These are phyloP conservation scores for Tympanoctomys barrerae DNA, from an alignment of 2,797 vertebrate genomes.

Conservation along the genomic window DNA sequence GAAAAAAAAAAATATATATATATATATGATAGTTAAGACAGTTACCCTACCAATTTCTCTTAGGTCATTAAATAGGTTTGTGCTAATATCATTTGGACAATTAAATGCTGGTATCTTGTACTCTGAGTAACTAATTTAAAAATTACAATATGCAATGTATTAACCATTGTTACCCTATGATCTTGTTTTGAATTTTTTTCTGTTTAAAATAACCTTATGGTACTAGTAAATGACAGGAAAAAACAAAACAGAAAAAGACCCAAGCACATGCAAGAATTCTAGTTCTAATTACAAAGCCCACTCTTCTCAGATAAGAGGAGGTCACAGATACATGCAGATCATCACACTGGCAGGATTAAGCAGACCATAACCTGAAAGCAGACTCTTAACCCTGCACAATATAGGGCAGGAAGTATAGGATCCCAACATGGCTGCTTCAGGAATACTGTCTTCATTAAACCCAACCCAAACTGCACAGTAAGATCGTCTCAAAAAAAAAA, in stretches of 20 bases:
- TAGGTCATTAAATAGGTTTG: no score
- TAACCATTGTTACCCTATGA: no score
- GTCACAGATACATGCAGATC: neutral
- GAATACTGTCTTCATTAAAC: neutral
- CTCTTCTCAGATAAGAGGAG: neutral
- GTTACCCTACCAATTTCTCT: no score
- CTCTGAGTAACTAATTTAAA: no score
- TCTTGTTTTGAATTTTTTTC: no score
- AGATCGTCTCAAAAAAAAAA: neutral
- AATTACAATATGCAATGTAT: no score
- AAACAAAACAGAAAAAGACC: neutral
- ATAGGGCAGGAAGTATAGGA: conserved; percentile 46
- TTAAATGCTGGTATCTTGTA: no score
- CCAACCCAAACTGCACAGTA: neutral
- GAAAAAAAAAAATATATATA: no score
- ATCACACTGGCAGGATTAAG: conserved; percentile 2
- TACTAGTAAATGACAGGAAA: neutral
- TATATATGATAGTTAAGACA: no score
- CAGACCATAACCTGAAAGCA: neutral
- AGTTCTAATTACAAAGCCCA: conserved; percentile 44
- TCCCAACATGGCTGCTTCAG: neutral
- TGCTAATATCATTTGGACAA: no score
- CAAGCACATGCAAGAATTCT: conserved; percentile 41
- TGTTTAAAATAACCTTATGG: neutral
- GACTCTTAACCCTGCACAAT: neutral